Base-by-base conservation (phyloP, 1,140 invertebrate genomes). In the Chlorops oryzae region DNA sequence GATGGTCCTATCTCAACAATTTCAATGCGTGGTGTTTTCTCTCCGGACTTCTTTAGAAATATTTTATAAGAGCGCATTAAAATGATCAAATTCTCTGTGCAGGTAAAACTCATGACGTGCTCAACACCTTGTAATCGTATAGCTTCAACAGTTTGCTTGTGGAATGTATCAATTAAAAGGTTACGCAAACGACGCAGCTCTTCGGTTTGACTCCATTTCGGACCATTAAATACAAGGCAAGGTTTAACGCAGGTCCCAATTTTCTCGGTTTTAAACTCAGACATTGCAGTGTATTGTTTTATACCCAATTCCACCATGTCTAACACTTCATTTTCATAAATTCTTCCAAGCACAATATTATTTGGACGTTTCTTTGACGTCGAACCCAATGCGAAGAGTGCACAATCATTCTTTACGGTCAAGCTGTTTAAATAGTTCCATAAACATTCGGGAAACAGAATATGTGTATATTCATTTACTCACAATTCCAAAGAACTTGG, bases 271-370 rank as follows among this genome's bases (percentile, higher is more conserved):
- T 88, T 83, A 59, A 96, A 93, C 25, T 90, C 86, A 38, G 80
- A 72, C 63, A 96, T 76, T 9, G 82, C 75, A 73, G 83, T 83
- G 64, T 84, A 96, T 38, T 87, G 82, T 53, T 90, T 86, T 15
- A 98, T 79, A 18, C 91, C 90, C 52, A 99, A 80, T 77, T 99
- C 96, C 59, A 95, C 81, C 92, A 99, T 97, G 67, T 99, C 96
- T 34, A 98, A 74, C 22, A 99, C 71, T 40, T 87, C 85, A 61
- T 88, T 80, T 74, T 99, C 90, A 75, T 86, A 98, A 58, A 89
- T 86, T 57, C 96, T 78, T 3, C 91, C 93, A 51, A 98, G 72
- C 25, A 96, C 75, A 38, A 98, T 70, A 76, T 96, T 97, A 63
- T 98, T 82, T 2, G 96, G 95, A 18, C 93, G 77, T 72, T 99